Evolutionary conservation across 2,797 vertebrate species (phyloP).

Genomic region (Lateolabrax maculatus): DNA sequence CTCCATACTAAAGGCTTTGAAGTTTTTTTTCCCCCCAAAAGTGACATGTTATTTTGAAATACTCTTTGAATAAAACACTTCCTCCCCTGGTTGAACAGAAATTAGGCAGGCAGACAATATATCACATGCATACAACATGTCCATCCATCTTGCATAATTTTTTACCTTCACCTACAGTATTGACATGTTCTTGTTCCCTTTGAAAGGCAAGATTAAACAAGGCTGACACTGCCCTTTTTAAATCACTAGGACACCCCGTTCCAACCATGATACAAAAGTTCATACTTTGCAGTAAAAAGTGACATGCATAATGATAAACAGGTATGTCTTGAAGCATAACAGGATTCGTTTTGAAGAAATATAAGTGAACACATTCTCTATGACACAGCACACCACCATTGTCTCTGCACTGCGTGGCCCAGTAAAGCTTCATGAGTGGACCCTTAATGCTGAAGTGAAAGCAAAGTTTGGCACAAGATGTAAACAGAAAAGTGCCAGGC

Average conservation of each 20-base stretch:
- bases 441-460: constrained; percentile 18
- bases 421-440: background rate
- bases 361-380: constrained; percentile 39
- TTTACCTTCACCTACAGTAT: constrained; percentile 40
- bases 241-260: constrained; percentile 19
- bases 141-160: constrained; percentile 41
- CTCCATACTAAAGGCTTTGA: background rate
- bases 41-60: constrained; percentile 12
- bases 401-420: constrained; percentile 28
- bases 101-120: constrained; percentile 31
- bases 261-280: constrained; percentile 7
- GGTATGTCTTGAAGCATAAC: constrained; percentile 16
- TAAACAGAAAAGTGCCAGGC: constrained; percentile 30
- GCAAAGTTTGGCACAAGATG: constrained; percentile 45
- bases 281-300: constrained; percentile 30
- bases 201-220: constrained; percentile 29
- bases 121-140: constrained; percentile 50
- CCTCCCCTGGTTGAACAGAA: constrained; percentile 31
- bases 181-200: constrained; percentile 42
- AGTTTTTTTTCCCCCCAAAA: background rate
- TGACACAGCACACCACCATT: constrained; percentile 15
- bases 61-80: constrained; percentile 13
- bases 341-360: constrained; percentile 3
- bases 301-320: constrained; percentile 60
- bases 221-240: constrained; percentile 32